These are phyloP conservation scores for Strix uralensis DNA, from an alignment of 2,113 vertebrate genomes.

Conservation along the genomic window DNA sequence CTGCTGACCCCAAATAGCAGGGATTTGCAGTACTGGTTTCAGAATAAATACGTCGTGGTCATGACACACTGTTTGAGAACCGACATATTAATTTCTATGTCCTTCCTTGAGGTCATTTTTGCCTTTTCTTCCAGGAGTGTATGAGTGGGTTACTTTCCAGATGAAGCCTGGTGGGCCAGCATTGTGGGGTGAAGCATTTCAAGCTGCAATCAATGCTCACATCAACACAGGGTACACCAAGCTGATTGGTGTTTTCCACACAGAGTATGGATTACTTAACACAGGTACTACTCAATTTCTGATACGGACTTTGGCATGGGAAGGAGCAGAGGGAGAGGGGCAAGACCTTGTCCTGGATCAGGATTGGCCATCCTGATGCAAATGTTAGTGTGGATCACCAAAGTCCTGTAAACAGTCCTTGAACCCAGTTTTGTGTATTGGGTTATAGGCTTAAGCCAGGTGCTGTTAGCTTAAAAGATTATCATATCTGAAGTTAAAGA, in stretches of 20 bases:
- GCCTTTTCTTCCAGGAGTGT: slow-evolving; percentile 79
- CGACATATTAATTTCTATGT: background rate
- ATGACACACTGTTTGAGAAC: background rate
- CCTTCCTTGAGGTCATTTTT: background rate
- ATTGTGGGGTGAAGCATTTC: slow-evolving; percentile 84
- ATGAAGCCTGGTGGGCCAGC: slow-evolving; percentile 90
- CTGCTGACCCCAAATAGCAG: background rate
- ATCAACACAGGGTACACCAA: slow-evolving; percentile 80
- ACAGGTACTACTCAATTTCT: slow-evolving; percentile 72
- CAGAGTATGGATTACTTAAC: slow-evolving; percentile 85
- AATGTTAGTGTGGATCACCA: background rate
- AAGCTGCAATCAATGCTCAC: slow-evolving; percentile 76
- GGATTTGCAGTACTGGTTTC: background rate
- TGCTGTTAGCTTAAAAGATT: background rate
- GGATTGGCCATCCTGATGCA: background rate
- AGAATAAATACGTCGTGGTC: rapidly evolving
- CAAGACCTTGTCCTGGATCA: background rate
- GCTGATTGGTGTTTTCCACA: slow-evolving; percentile 86
- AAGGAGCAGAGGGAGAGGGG: background rate
- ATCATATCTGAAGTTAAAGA: background rate
- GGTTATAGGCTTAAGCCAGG: background rate
- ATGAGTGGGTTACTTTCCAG: slow-evolving; percentile 85
- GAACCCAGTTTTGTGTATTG: background rate
- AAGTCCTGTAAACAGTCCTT: slow-evolving; percentile 15
- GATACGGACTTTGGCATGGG: background rate